Evolutionary conservation across 2,113 vertebrate genomes (phyloP), one percentile per base, ranked within the genome.

Genomic region (Ginglymostoma cirratum): DNA sequence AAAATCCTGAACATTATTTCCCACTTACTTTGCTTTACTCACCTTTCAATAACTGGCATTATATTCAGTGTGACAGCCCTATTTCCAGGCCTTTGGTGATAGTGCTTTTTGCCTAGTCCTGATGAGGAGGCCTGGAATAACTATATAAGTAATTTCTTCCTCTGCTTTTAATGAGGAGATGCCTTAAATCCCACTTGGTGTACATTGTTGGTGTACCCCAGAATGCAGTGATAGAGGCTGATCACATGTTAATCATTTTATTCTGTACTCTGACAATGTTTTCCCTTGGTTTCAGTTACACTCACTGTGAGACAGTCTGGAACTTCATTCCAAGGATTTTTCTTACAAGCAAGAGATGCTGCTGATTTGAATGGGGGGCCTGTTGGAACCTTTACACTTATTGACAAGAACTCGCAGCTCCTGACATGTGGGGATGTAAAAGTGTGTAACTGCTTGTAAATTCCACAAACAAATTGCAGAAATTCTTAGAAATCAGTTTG

Each of bases 261-360:
- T 52, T 95, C 69, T 27, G 1, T 72, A 48, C 38, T 52, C 69
- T 95, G 5, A 95, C 23, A 0, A 10, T 95, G 69, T 95, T 95
- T 90, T 72, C 66, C 42, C 67, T 96, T 96, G 96, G 65, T 96
- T 95, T 78, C 96, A 99, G 98, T 99, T 83, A 97, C 96, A 34
- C 95, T 99, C 95, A 97, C 97, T 95, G 98, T 97, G n/a, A 96
- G 96, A 3, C 90, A 96, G 15, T 89, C 96, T 96, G 95, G 70
- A 42, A 95, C 8, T 0, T 94, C 96, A 17, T 99, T 99, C 97
- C 97, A 96, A 96, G 98, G 98, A 14, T 99, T 99, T 96, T 98
- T 99, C 30, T 89, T 99, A 6, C 98, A 99, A 97, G 98, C 98
- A 17, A 97, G 98, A 7, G 95, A 98, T 95, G 97, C 97, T 38